A percentile compares a stretch with the other conserved stretches of the same genome.
Evolutionary conservation across 1,140 invertebrate genomes (phyloP).

Genomic region (Drosophila auraria): DNA sequence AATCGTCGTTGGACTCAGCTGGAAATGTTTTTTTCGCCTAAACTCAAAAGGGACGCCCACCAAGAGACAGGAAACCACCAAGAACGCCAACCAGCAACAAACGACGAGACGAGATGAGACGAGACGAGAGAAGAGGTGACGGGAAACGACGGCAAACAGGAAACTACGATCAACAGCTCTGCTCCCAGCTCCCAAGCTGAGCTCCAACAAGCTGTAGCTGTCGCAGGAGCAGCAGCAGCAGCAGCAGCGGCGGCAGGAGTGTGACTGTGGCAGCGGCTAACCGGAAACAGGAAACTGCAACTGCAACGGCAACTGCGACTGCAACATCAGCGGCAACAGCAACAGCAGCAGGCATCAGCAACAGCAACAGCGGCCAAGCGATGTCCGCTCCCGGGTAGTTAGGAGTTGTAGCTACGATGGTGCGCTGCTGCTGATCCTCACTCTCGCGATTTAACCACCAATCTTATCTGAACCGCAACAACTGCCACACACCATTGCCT

Average conservation of each 20-base stretch:
- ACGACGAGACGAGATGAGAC: constrained; percentile 46
- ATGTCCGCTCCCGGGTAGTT: constrained; percentile 55
- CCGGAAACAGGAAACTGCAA: constrained; percentile 36
- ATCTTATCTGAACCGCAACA: constrained; percentile 69
- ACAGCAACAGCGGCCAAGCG: constrained; percentile 54
- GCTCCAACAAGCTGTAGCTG: neutral
- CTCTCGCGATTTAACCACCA: constrained; percentile 58
- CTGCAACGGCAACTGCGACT: constrained; percentile 36
- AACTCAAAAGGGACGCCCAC: constrained; percentile 52
- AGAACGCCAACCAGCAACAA: constrained; percentile 54
- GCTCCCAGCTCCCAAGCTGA: constrained; percentile 26
- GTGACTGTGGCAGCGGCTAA: constrained; percentile 29
- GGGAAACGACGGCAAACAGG: constrained; percentile 34
- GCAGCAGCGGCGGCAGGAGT: constrained; percentile 9
- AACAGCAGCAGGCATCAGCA: constrained; percentile 43
- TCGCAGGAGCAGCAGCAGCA: constrained; percentile 18
- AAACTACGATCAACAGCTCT: constrained; percentile 32
- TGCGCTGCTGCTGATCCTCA: constrained; percentile 50
- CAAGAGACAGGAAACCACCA: constrained; percentile 59
- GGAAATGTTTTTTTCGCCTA: constrained; percentile 44
- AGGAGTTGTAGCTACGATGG: constrained; percentile 46
- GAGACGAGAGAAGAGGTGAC: constrained; percentile 46
- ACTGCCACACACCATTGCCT: constrained; percentile 76
- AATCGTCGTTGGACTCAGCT: constrained; percentile 2
- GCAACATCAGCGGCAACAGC: constrained; percentile 36